Evolutionary conservation across 2,888 invertebrate genomes (phyloP).

Genomic region (Stomorhina lunata): DNA sequence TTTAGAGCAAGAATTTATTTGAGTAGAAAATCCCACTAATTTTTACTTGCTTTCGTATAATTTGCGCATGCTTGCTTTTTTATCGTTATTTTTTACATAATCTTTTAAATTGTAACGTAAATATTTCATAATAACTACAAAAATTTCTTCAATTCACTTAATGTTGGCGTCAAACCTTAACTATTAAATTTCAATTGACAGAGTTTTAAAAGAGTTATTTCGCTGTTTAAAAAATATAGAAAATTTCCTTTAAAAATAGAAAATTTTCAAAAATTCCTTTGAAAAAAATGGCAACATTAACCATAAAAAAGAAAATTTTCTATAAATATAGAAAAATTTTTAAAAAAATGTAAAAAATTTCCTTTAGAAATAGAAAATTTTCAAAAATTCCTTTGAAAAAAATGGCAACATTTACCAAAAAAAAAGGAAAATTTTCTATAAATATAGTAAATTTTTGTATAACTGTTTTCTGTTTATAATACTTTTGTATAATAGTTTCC

Average conservation of each 20-base stretch:
- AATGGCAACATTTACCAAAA: no score
- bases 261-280: background rate
- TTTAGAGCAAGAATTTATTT: background rate
- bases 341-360: no score
- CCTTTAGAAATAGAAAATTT: no score
- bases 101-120: background rate
- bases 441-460: no score
- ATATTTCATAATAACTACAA: background rate
- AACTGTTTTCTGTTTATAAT: no score
- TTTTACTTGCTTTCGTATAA: background rate
- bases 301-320: no score
- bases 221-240: background rate
- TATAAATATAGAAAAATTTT: no score
- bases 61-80: slow-evolving; percentile 26
- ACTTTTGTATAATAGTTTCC: no score
- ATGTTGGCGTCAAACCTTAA: background rate
- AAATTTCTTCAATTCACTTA: background rate
- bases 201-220: background rate
- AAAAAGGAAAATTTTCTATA: no score
- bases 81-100: background rate
- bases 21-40: background rate
- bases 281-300: no score
- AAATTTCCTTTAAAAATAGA: no score
- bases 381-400: no score
- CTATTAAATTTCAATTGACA: background rate